Evolutionary conservation across 2,113 vertebrate genomes (phyloP), one percentile per base, ranked within the genome.

Genomic region (Telmatochromis sp.): DNA sequence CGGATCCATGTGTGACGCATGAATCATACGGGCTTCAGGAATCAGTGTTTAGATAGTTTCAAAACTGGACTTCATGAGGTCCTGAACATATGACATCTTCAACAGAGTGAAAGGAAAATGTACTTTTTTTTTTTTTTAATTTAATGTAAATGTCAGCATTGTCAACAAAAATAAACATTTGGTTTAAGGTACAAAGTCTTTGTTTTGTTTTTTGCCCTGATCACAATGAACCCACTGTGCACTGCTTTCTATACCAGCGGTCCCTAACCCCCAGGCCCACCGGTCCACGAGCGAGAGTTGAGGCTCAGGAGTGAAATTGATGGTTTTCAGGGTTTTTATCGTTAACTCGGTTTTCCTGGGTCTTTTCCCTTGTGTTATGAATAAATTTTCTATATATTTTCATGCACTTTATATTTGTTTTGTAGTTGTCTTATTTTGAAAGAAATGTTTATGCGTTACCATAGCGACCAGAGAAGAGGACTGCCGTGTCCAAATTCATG

Each of bases 121-220:
- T 51, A 15, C 37, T 53, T 11, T 55, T 82, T 47, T 6, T 11
- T 23, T 42, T n/a, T 26, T 6, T 85, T 0, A 21, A 84, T 89
- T 89, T 87, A 79, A 86, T 93, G 84, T 94, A 79, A 63, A 92
- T 91, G 88, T 92, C 86, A 92, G 73, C 7, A 60, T 84, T 87
- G 68, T 81, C 31, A 90, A 89, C 6, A 86, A 89, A 90, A 92
- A 93, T 90, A 95, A 93, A 95, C 82, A 73, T 85, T 91, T 91
- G 91, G 31, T 89, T 93, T 89, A 85, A 91, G 84, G 82, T 51
- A n/a, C 14, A 49, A 70, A 10, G 5, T 70, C 21, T 51, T 51
- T 10, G 17, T 28, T 28, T 13, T 7, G 9, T 60, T 47, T 28
- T 42, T 81, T 12, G 13, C 19, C 17, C 15, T 5, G 13, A 23